Evolutionary conservation across 1,140 invertebrate species (phyloP), one percentile per base, ranked within the genome.

Genomic region (Hestina assimilis): DNA sequence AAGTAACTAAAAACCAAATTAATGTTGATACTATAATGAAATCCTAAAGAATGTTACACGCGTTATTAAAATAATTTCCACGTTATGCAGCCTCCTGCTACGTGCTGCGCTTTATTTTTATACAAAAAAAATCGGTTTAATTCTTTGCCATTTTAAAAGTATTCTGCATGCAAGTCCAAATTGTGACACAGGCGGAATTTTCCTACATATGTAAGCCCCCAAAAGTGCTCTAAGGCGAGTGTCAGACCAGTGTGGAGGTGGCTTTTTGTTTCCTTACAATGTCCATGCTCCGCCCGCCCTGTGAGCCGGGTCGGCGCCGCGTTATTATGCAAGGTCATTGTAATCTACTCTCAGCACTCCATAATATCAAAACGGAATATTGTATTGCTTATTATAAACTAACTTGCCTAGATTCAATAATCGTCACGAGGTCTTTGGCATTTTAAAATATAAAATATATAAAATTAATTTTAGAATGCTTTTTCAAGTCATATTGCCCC

Each of bases 251-350:
- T 38, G 12, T 38, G 33, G 33, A 38, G 33, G 14, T 38, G 11
- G 33, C 33, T 38, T 38, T 38, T 38, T 38, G 33, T 38, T 38
- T 38, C 33, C 33, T 19, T 38, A n/a, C 15, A 17, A 38, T 38
- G 8, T 38, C 15, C 33, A 19, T 19, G 33, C 19, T 38, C 38
- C 29, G 38, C 40, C 50, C 19, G 15, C 21, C 41, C 15, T 42
- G 17, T 21, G 53, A 71, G 68, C 31, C 67, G 42, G 40, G 38
- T 50, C 63, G 69, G 60, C 69, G 71, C 61, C 69, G 46, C 53
- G 64, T 70, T 77, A 72, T 74, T 75, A 75, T 78, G 72, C 72
- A 63, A 70, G 69, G 58, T 75, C 71, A 68, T 71, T 76, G 66
- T 74, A 69, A 61, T 63, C 63, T 54, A 62, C 63, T 67, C 63